Base-by-base conservation (phyloP, 2,113 vertebrate genomes). In the Clarias macrocephalus region DNA sequence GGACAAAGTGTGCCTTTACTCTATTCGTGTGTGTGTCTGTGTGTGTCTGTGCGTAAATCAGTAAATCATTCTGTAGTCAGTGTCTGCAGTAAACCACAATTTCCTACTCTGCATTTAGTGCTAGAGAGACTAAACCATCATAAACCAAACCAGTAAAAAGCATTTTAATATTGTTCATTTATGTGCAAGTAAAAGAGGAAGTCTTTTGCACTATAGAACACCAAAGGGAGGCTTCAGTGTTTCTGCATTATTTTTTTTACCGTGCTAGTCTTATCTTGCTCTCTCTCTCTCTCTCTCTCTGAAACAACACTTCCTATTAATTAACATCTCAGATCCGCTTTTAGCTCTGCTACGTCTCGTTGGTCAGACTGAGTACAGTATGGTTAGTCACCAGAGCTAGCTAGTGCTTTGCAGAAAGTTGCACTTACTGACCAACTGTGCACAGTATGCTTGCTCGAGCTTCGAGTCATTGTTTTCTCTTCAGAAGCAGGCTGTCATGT, bases 401-500 rank as follows among this genome's bases (percentile, higher is more conserved):
- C 42, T 79, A 65, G 23, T 59, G n/a, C 23, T 28, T 16, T 77
- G n/a, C 65, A 54, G 57, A 62, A 80, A 59, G 7, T 19, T 42
- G 18, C 52, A 52, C 18, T 85, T 75, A 59, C 19, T 79, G 60
- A 56, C 16, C 6, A 9, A 56, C 18, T 42, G 9, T 57, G 54
- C n/a, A 21, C 6, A 19, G 42, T 66, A 30, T 65, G n/a, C 48
- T 30, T 56, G 23, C 62, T 73, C 21, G 33, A 13, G 19, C 18
- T 75, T 42, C 37, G 5, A 75, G 90, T 54, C 81, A 75, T 12
- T 72, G 86, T 88, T 48, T 89, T 88, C 66, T 92, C 91, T 92
- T 93, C 91, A 91, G 87, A 86, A 86, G 90, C 48, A 88, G 83
- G 81, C 56, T 59, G 66, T 83, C 87, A 86, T 86, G 48, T 57